Evolutionary conservation across 1,140 invertebrate genomes (phyloP).

Genomic region (Drosophila persimilis): DNA sequence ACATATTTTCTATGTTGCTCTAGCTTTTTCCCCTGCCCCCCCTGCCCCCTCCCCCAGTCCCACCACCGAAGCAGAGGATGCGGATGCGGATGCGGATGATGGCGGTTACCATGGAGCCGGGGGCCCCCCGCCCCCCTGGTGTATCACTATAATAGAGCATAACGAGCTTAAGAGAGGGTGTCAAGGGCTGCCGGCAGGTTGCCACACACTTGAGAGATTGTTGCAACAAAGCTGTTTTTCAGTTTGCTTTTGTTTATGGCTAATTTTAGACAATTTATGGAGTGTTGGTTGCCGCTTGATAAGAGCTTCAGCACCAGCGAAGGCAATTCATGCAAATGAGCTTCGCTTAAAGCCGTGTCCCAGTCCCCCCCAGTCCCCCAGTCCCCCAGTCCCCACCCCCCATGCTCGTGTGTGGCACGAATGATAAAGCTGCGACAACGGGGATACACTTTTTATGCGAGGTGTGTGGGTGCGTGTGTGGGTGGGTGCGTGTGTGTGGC

Average conservation of each 20-base stretch:
- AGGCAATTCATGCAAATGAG: slow-evolving; percentile 77
- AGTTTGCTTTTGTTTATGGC: slow-evolving; percentile 67
- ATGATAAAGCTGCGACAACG: slow-evolving; percentile 52
- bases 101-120: slow-evolving; percentile 38
- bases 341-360: slow-evolving; percentile 48
- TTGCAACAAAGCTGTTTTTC: slow-evolving; percentile 11
- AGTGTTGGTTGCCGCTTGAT: slow-evolving; percentile 75
- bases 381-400: slow-evolving; percentile 62
- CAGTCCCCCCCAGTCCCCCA: slow-evolving; percentile 34
- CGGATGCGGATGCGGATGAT: slow-evolving; percentile 1
- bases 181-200: slow-evolving; percentile 15
- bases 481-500: not conserved
- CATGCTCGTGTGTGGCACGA: slow-evolving; percentile 44
- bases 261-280: slow-evolving; percentile 82
- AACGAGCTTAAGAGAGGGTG: slow-evolving; percentile 31
- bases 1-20: slow-evolving; percentile 20
- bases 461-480: slow-evolving; percentile 2
- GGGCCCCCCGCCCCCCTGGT: not conserved
- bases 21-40: not conserved
- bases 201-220: slow-evolving; percentile 35
- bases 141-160: slow-evolving; percentile 46
- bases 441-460: not conserved
- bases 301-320: slow-evolving; percentile 46
- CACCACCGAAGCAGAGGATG: not conserved
- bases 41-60: not conserved